phyloP scores from a whole-genome alignment of 2,888 invertebrate genomes.

The Parnassius smintheus region DNA sequence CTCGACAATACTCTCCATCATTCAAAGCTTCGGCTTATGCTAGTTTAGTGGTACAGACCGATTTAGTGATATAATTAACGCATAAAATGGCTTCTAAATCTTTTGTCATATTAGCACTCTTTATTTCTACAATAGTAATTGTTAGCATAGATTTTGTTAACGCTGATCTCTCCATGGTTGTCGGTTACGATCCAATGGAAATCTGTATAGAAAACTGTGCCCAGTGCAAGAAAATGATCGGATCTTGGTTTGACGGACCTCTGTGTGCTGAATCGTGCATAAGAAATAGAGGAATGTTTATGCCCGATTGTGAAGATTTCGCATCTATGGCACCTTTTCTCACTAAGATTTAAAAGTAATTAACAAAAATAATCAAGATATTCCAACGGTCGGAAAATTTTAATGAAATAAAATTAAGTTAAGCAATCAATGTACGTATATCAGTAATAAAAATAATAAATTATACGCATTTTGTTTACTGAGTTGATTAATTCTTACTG shows the following conservation, averaged over 20 bases:
- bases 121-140: background rate
- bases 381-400: too few relatives aligned
- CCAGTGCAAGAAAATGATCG: slow-evolving; percentile 93
- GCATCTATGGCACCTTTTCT: slow-evolving; percentile 89
- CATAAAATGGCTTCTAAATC: background rate
- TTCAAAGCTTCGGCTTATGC: background rate
- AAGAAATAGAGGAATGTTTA: slow-evolving; percentile 89
- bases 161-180: slow-evolving; percentile 36
- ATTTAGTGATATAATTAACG: background rate
- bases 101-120: background rate
- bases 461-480: too few relatives aligned
- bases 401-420: too few relatives aligned
- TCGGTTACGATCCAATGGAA: slow-evolving; percentile 79
- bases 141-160: slow-evolving; percentile 13
- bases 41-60: background rate
- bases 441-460: too few relatives aligned
- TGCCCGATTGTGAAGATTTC: slow-evolving; percentile 91
- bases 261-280: slow-evolving; percentile 91
- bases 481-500: too few relatives aligned
- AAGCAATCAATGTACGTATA: too few relatives aligned
- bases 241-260: slow-evolving; percentile 90
- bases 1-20: background rate
- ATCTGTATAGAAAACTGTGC: slow-evolving; percentile 92
- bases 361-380: too few relatives aligned
- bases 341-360: slow-evolving; percentile 50